Evolutionary conservation across 2,113 vertebrate genomes (phyloP).

Genomic region (Platysteira castanea): DNA sequence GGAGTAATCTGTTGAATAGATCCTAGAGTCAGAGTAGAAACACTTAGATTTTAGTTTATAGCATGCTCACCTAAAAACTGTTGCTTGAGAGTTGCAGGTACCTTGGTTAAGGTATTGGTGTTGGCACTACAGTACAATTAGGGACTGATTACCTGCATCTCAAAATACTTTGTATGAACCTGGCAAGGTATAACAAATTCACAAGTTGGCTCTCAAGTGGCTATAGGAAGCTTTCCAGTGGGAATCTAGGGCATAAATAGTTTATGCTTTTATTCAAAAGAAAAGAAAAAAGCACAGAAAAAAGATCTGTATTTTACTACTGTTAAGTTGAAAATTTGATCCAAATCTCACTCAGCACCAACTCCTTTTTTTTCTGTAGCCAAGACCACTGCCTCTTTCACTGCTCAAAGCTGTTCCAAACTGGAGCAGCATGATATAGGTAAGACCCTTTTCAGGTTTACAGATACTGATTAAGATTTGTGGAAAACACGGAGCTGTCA

Average conservation of each 20-base stretch:
- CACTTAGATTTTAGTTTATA: not conserved
- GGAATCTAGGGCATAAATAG: not conserved
- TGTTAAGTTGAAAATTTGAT: not conserved
- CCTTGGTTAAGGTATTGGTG: not conserved
- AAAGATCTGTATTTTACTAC: not conserved
- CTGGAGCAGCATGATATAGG: not conserved
- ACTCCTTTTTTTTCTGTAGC: not conserved
- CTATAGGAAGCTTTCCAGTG: not conserved
- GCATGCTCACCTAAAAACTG: not conserved
- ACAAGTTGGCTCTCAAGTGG: not conserved
- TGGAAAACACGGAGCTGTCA: not conserved
- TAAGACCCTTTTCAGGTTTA: not conserved
- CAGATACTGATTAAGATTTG: not conserved
- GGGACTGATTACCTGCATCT: not conserved
- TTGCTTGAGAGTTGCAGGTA: not conserved
- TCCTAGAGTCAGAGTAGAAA: not conserved
- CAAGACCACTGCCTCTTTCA: not conserved
- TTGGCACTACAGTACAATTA: not conserved
- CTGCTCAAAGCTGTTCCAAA: not conserved
- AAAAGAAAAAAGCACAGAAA: not conserved
- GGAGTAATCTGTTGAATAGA: not conserved
- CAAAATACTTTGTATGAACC: not conserved
- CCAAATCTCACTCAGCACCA: not conserved
- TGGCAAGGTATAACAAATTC: not conserved
- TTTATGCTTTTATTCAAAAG: not conserved